phyloP scores from a whole-genome alignment of 2,113 vertebrate species.

The Urocitellus parryii region DNA sequence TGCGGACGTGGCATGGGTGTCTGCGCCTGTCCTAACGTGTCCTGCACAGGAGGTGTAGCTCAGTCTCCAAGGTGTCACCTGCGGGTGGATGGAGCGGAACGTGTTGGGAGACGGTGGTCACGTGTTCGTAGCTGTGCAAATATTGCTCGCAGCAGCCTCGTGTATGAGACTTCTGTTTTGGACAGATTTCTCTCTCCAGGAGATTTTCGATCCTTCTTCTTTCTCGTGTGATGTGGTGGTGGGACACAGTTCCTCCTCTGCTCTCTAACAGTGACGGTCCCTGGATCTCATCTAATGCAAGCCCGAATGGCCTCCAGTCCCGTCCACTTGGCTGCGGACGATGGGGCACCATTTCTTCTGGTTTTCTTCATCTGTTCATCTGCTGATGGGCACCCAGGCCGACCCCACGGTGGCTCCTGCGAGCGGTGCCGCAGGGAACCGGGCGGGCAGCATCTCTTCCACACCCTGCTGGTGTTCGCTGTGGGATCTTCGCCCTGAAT shows the following conservation, averaged over 20 bases:
- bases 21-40: no score
- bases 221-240: neutral
- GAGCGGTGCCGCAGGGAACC: no score
- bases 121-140: neutral
- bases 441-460: no score
- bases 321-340: neutral
- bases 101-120: rapidly evolving
- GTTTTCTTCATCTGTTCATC: no score
- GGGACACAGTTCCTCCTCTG: no score
- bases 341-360: no score
- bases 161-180: neutral
- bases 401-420: no score
- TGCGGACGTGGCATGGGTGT: no score
- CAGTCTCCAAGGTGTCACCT: neutral
- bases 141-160: rapidly evolving
- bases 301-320: neutral
- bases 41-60: no score
- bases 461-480: no score
- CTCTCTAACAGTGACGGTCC: neutral
- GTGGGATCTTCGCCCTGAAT: no score
- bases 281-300: neutral
- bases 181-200: neutral
- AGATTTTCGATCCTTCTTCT: neutral
- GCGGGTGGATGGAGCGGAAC: rapidly evolving
- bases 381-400: no score